phyloP scores from a whole-genome alignment of 92 coral and sea anemone genomes.

The Pocillopora grandis region DNA sequence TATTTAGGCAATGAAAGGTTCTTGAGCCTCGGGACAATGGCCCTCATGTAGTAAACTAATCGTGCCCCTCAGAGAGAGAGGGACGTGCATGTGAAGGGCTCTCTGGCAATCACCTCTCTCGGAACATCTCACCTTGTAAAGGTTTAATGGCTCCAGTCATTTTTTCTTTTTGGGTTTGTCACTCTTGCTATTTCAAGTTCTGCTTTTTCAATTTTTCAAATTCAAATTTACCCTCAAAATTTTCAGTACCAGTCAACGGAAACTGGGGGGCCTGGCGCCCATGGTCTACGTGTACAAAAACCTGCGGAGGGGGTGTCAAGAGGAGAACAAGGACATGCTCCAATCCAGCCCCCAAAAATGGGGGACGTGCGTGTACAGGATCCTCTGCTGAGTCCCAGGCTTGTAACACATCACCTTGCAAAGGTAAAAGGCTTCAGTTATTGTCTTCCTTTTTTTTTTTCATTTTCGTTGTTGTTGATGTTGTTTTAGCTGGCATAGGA shows the following conservation, averaged over 20 bases:
- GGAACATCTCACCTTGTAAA: no score
- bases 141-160: no score
- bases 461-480: neutral
- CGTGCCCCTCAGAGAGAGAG: no score
- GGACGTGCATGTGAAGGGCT: no score
- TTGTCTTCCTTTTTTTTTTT: neutral
- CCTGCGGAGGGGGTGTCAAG: constrained; percentile 37
- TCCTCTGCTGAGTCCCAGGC: constrained; percentile 10
- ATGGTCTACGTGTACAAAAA: constrained; percentile 28
- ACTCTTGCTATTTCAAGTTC: no score
- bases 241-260: constrained; percentile 16
- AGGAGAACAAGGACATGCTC: constrained; percentile 34
- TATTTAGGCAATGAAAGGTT: no score
- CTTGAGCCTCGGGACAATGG: no score
- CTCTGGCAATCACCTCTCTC: no score
- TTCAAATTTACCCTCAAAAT: neutral
- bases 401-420: constrained; percentile 29
- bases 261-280: constrained; percentile 39
- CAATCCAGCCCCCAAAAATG: constrained; percentile 47
- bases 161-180: no score
- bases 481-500: neutral
- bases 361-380: constrained; percentile 37
- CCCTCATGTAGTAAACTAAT: no score
- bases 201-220: neutral
- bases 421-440: neutral